Percentiles rank a stretch among this genome's conserved stretches.
These are phyloP conservation scores for Machaerirhynchus nigripectus DNA, from an alignment of 2,113 vertebrate species.

Conservation along the genomic window DNA sequence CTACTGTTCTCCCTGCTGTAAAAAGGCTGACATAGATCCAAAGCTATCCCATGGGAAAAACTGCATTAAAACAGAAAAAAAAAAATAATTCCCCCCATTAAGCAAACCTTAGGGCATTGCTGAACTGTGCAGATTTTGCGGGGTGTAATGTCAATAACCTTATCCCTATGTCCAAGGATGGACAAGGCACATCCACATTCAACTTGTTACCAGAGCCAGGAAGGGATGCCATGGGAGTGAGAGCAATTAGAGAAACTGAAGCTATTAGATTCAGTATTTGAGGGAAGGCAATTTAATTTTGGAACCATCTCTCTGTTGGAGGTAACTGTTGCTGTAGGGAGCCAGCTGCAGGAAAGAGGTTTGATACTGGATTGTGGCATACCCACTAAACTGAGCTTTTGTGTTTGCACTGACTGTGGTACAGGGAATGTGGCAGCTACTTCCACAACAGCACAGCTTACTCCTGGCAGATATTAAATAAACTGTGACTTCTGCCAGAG, in stretches of 20 bases:
- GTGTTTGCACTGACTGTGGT: background rate
- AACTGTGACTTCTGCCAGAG: slow-evolving; percentile 4
- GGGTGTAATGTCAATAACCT: background rate
- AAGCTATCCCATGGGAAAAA: background rate
- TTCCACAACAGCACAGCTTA: background rate
- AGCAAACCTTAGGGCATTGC: background rate
- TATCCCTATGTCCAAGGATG: background rate
- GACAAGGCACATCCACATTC: background rate
- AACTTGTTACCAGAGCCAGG: background rate
- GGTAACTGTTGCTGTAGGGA: background rate
- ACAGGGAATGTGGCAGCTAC: background rate
- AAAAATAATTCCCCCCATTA: background rate
- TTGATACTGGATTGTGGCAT: background rate
- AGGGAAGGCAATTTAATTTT: slow-evolving; percentile 10
- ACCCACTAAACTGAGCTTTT: background rate
- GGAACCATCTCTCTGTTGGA: background rate
- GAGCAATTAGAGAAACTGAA: background rate
- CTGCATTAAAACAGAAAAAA: background rate
- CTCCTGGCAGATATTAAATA: slow-evolving; percentile 4
- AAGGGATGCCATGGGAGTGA: background rate
- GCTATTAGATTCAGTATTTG: background rate
- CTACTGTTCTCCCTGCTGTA: background rate
- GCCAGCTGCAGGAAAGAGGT: background rate
- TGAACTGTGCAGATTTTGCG: background rate
- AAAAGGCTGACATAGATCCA: background rate